Evolutionary conservation across 2,113 vertebrate species (phyloP).

Genomic region (Cinclus cinclus): DNA sequence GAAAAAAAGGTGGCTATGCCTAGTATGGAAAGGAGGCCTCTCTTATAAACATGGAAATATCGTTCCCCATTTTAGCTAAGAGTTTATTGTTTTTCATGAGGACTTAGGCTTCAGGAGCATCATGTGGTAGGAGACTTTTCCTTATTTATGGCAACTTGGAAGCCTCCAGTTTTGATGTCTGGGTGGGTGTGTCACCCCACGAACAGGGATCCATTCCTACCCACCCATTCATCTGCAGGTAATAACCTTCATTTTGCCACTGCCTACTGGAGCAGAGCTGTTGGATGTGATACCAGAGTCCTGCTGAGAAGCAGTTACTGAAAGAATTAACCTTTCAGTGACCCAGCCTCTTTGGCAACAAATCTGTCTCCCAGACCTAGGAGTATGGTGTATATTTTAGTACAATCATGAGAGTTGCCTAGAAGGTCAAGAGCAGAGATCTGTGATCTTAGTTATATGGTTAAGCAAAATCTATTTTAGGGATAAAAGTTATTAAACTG

Average conservation of each 20-base stretch:
- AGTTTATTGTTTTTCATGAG: background rate
- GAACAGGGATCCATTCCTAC: background rate
- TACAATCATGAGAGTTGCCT: background rate
- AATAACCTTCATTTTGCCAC: background rate
- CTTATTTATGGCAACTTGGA: background rate
- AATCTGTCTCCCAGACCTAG: background rate
- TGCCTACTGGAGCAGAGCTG: background rate
- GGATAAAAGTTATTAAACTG: slow-evolving; percentile 18
- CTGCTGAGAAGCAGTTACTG: background rate
- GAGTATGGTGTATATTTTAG: background rate
- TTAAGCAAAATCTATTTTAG: slow-evolving; percentile 5
- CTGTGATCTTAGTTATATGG: background rate
- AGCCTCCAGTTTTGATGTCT: background rate
- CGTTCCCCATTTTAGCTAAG: background rate
- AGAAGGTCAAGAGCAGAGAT: background rate
- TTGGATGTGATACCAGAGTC: background rate
- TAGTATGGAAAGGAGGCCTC: background rate
- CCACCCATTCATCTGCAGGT: background rate
- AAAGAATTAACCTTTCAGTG: background rate
- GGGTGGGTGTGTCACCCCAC: background rate
- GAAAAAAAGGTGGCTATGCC: background rate
- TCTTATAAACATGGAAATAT: background rate
- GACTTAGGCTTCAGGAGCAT: background rate
- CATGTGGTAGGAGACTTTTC: accelerated
- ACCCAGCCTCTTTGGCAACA: background rate